Percentiles rank a stretch among this genome's conserved stretches.
phyloP scores from a whole-genome alignment of 2,113 vertebrate species.

The Thermophis baileyi region DNA sequence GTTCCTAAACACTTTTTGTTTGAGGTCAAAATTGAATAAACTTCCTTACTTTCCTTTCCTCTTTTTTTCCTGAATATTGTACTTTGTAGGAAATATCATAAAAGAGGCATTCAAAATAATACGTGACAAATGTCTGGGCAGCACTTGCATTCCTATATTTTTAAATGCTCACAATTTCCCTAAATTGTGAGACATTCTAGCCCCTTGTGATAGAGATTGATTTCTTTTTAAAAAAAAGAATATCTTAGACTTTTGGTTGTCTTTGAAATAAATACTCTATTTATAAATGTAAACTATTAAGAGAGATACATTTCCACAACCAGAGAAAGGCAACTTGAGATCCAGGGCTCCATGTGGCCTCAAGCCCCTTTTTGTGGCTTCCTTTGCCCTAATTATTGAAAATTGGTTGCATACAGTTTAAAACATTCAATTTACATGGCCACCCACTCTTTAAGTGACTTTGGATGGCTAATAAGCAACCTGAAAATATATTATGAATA shows the following conservation, averaged over 20 bases:
- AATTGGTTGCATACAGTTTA: neutral
- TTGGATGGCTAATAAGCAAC: neutral
- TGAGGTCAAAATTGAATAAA: neutral
- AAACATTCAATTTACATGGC: neutral
- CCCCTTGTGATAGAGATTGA: neutral
- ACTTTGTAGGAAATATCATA: neutral
- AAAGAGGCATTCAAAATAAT: neutral
- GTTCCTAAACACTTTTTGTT: neutral
- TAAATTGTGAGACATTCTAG: neutral
- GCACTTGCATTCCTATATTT: neutral
- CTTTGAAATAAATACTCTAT: neutral
- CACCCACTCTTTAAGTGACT: neutral
- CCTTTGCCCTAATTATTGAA: neutral
- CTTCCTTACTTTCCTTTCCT: neutral
- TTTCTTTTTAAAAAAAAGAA: neutral
- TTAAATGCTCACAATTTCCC: neutral
- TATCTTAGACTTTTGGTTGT: neutral
- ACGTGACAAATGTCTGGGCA: neutral
- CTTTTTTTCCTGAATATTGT: neutral
- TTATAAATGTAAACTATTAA: neutral
- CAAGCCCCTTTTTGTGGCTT: neutral
- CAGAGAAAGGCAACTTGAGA: neutral
- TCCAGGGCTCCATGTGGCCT: neutral
- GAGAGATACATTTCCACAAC: neutral
- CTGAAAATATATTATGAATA: neutral